A percentile compares a stretch with the other conserved stretches of the same genome.
Conservation (phyloP, 2,888 invertebrate genomes). For the Caenorhabditis sulstoni region DNA sequence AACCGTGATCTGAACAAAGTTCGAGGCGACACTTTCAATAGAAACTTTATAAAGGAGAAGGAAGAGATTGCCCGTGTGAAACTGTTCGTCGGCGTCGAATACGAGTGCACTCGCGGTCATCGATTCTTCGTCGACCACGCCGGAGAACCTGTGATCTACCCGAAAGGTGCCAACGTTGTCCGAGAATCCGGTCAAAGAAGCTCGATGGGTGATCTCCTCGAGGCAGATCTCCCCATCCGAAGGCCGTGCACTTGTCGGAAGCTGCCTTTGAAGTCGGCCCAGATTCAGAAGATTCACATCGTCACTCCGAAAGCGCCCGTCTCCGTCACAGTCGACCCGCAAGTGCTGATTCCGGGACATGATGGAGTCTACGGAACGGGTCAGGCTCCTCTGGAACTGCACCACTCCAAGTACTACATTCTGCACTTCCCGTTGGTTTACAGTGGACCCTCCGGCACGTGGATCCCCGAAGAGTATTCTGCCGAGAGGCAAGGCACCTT, state of each 20-base stretch:
- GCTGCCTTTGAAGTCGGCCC: slow-evolving; percentile 54
- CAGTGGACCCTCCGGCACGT: slow-evolving; percentile 64
- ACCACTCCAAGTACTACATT: slow-evolving; percentile 71
- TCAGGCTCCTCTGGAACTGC: slow-evolving; percentile 67
- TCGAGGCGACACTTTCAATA: slow-evolving; percentile 41
- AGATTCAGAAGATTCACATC: slow-evolving; percentile 88
- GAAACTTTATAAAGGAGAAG: slow-evolving; percentile 24
- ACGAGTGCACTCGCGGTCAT: slow-evolving; percentile 98
- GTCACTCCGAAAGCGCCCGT: slow-evolving; percentile 93
- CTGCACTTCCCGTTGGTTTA: slow-evolving; percentile 73
- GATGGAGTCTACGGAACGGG: slow-evolving; percentile 69
- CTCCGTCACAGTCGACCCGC: slow-evolving; percentile 90
- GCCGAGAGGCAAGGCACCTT: slow-evolving; percentile 44
- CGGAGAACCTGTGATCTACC: slow-evolving; percentile 59
- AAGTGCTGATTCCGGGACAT: slow-evolving; percentile 83
- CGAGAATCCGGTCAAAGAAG: slow-evolving; percentile 24
- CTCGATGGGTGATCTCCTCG: slow-evolving; percentile 83
- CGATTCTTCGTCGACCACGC: slow-evolving; percentile 87
- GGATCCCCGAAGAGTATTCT: slow-evolving; percentile 46
- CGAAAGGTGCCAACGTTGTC: slow-evolving; percentile 34
- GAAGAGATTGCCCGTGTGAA: slow-evolving; percentile 57
- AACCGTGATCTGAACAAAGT: slow-evolving; percentile 58
- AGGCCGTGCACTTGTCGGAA: slow-evolving; percentile 89
- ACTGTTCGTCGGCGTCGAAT: slow-evolving; percentile 92
- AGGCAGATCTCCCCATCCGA: slow-evolving; percentile 91